Base-by-base conservation (phyloP, 2,797 vertebrate species). In the Hemibagrus guttatus region DNA sequence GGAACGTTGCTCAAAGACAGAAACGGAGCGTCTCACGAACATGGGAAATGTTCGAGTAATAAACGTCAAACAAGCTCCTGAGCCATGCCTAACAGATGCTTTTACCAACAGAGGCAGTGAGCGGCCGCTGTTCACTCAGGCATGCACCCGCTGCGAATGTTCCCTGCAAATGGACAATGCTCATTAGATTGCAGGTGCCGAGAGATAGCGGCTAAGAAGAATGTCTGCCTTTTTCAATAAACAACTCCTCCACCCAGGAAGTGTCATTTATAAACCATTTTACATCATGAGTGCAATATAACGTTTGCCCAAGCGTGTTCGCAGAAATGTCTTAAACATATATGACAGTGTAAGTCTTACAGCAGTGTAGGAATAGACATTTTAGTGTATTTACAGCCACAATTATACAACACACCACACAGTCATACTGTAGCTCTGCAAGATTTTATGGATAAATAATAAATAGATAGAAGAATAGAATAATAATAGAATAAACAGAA, bases 131-230 rank as follows among this genome's bases (percentile, higher is more conserved):
- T 93, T 93, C 91, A 89, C 93, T 96, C 86, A 90, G 93, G 92
- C 94, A 92, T 94, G 91, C 91, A 90, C 88, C 78, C 90, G 91
- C 87, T 92, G 93, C 89, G 93, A 94, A 92, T 91, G 91, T 93
- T 95, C 90, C 90, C 92, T 93, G 93, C 93, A 96, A 96, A 94
- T 93, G 93, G 93, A 94, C 93, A 93, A 93, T 95, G 92, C 94
- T 96, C 93, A 93, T 96, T 97, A 95, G 93, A 94, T 95, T 93
- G 93, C 92, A 96, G 92, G 93, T 95, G 93, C 94, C 92, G 94
- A 90, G 88, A 94, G 95, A 94, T 94, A 94, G 92, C 89, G 92
- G 92, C 89, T 90, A 92, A 90, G 88, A 92, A 94, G 90, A 94
- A 94, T 91, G 93, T 90, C 92, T 95, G 91, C 90, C 88, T 91